Evolutionary conservation across 2,797 vertebrate species (phyloP).

Genomic region (Protonibea diacanthus): DNA sequence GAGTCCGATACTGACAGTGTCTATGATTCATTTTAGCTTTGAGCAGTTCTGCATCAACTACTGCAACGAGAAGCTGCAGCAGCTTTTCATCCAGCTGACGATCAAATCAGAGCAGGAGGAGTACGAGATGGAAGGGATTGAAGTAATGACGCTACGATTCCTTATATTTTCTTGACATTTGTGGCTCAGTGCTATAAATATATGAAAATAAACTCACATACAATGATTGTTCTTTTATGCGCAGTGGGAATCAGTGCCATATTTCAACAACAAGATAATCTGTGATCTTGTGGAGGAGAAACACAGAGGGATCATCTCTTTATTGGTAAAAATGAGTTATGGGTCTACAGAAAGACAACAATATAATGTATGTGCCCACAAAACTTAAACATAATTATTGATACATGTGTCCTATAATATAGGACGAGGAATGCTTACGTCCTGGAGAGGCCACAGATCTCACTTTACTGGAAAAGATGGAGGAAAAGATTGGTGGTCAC

Average conservation of each 20-base stretch:
- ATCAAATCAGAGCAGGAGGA: constrained; percentile 96
- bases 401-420: background rate
- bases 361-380: background rate
- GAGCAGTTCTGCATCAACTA: constrained; percentile 99
- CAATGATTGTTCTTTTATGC: background rate
- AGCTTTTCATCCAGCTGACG: constrained; percentile 95
- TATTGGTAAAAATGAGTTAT: constrained; percentile 60
- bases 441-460: constrained; percentile 94
- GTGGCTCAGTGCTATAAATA: background rate
- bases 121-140: constrained; percentile 94
- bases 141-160: constrained; percentile 81
- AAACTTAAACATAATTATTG: background rate
- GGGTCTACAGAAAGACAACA: background rate
- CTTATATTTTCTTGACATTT: background rate
- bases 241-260: constrained; percentile 96
- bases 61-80: constrained; percentile 98
- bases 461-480: constrained; percentile 95
- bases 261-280: constrained; percentile 98
- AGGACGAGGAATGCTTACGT: constrained; percentile 96
- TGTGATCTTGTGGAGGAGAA: constrained; percentile 96
- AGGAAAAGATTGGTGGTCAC: constrained; percentile 92
- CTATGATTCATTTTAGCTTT: constrained; percentile 85
- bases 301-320: constrained; percentile 93
- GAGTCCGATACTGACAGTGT: background rate
- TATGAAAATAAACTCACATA: background rate